These are phyloP conservation scores for Jordanella pulchra DNA, from an alignment of 2,797 vertebrate genomes.

Conservation along the genomic window DNA sequence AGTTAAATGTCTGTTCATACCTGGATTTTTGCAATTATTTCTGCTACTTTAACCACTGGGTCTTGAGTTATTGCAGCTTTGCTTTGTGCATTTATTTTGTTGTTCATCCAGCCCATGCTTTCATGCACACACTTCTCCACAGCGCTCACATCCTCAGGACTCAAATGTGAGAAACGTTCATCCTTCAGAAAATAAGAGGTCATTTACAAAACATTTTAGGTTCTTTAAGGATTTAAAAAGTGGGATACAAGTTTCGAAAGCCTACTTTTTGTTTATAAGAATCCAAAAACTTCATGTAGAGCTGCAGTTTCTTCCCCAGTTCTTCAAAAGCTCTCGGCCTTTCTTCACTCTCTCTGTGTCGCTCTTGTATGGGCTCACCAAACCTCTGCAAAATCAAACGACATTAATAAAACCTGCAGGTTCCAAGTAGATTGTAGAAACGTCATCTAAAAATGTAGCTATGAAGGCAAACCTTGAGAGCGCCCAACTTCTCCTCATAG, in stretches of 20 bases:
- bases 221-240: background rate
- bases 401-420: background rate
- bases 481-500: slow-evolving; percentile 91
- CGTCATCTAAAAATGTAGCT: background rate
- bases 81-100: slow-evolving; percentile 91
- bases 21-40: slow-evolving; percentile 90
- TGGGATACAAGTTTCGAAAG: background rate
- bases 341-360: slow-evolving; percentile 89
- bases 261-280: slow-evolving; percentile 90
- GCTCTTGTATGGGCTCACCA: slow-evolving; percentile 90
- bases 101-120: slow-evolving; percentile 91
- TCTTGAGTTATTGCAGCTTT: slow-evolving; percentile 89
- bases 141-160: slow-evolving; percentile 83
- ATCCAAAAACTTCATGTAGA: slow-evolving; percentile 91
- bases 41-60: slow-evolving; percentile 90
- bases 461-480: slow-evolving; percentile 80
- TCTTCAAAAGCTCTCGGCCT: slow-evolving; percentile 92
- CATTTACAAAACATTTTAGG: background rate
- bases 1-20: slow-evolving; percentile 64
- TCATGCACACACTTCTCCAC: slow-evolving; percentile 88
- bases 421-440: background rate
- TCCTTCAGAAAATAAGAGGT: slow-evolving; percentile 76
- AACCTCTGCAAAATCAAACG: slow-evolving; percentile 78
- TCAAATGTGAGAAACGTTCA: slow-evolving; percentile 88
- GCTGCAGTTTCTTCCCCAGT: slow-evolving; percentile 90